Percentiles rank a stretch among this genome's conserved stretches.
Conservation (phyloP, 2,113 vertebrate genomes). For the Telmatochromis brichardi region DNA sequence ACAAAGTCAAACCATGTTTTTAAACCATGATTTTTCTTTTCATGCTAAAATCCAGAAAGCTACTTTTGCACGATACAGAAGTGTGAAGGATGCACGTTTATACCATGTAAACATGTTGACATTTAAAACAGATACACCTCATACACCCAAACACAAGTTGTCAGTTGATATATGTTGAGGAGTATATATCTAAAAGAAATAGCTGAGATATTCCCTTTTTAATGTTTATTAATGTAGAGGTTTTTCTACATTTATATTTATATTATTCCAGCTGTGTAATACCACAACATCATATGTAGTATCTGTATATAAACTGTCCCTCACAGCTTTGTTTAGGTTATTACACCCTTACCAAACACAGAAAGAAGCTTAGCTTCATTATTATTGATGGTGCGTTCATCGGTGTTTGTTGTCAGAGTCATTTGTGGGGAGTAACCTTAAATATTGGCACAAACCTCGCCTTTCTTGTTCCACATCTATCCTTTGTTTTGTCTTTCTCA, state of each 20-base stretch:
- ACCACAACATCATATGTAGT: neutral
- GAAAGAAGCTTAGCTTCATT: neutral
- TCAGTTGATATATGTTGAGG: neutral
- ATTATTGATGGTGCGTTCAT: neutral
- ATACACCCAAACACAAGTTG: neutral
- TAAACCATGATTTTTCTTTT: neutral
- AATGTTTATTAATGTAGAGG: neutral
- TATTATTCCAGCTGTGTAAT: neutral
- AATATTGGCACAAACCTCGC: neutral
- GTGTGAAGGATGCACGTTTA: neutral
- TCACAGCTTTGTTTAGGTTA: neutral
- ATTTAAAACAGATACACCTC: neutral
- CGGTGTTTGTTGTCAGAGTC: neutral
- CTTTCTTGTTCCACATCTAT: neutral
- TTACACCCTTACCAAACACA: neutral
- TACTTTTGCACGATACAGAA: neutral
- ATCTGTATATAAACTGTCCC: neutral
- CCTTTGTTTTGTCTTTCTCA: neutral
- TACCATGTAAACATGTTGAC: neutral
- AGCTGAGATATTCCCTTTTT: neutral
- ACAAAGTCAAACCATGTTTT: neutral
- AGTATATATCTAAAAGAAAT: neutral
- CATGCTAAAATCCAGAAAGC: neutral
- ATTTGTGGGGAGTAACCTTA: neutral
- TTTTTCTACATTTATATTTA: neutral